Percentiles rank a stretch among this genome's conserved stretches.
Evolutionary conservation across 2,888 invertebrate genomes (phyloP).

Genomic region (Lydus trimaculatus): DNA sequence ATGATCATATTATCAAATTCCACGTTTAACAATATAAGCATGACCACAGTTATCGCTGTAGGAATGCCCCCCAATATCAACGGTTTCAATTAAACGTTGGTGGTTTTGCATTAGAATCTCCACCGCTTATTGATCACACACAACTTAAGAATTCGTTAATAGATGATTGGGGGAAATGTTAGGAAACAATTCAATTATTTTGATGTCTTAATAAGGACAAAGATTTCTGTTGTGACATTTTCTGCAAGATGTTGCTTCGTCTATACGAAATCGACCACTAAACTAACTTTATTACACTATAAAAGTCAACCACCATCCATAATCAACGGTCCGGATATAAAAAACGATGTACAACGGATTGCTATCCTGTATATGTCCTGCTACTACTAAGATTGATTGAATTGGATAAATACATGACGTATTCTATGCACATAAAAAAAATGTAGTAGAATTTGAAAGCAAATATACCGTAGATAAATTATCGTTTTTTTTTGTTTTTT

Average conservation of each 20-base stretch:
- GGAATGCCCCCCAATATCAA: neutral
- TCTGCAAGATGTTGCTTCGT: neutral
- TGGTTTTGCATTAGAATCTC: conserved; percentile 10
- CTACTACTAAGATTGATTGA: conserved; percentile 1
- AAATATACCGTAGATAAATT: neutral
- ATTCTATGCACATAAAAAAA: neutral
- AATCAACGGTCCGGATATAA: conserved; percentile 16
- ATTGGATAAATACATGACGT: neutral
- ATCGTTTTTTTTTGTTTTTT: too few relatives aligned
- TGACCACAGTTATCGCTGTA: neutral
- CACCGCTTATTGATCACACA: neutral
- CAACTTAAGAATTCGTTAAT: neutral
- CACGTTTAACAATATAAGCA: neutral
- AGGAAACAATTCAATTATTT: conserved; percentile 20
- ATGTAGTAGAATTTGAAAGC: neutral
- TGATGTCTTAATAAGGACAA: conserved; percentile 15
- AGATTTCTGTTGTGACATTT: conserved; percentile 13
- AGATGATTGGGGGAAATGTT: neutral
- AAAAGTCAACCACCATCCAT: conserved; percentile 15
- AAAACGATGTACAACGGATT: conserved; percentile 11
- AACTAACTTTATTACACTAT: conserved; percentile 14
- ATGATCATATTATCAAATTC: neutral
- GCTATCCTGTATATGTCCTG: neutral
- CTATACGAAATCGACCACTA: conserved; percentile 11
- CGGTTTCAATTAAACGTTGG: neutral